Conservation (phyloP, 2,888 invertebrate genomes). For the Zele albiditarsus region DNA sequence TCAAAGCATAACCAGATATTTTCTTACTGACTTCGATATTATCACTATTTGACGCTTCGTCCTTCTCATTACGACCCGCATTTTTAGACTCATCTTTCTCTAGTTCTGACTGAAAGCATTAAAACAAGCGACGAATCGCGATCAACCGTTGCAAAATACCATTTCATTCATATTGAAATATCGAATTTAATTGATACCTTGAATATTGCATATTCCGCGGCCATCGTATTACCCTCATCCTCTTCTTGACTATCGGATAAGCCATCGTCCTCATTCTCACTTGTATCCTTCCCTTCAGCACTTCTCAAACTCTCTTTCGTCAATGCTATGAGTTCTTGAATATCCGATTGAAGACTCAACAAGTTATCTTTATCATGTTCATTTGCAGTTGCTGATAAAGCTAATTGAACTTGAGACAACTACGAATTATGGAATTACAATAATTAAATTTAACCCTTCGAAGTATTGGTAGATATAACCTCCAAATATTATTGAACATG, state of each 20-base stretch:
- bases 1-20: constrained; percentile 69
- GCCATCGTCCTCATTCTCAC: constrained; percentile 51
- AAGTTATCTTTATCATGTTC: constrained; percentile 77
- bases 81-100: constrained; percentile 68
- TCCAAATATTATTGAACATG: not conserved
- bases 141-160: not conserved
- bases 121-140: constrained; percentile 8
- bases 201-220: constrained; percentile 80
- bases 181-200: constrained; percentile 74
- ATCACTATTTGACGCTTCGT: constrained; percentile 55
- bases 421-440: constrained; percentile 59
- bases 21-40: constrained; percentile 69
- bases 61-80: constrained; percentile 54
- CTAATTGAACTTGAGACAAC: constrained; percentile 79
- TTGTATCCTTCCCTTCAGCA: constrained; percentile 50
- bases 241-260: constrained; percentile 50
- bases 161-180: constrained; percentile 14
- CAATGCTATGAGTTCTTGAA: constrained; percentile 80
- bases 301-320: constrained; percentile 77
- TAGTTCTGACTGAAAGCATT: constrained; percentile 75
- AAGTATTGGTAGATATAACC: not conserved
- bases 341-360: constrained; percentile 77
- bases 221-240: constrained; percentile 66
- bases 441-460: not conserved
- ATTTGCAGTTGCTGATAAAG: constrained; percentile 74